Evolutionary conservation across 2,888 invertebrate species (phyloP).

Genomic region (Papilio gigon): DNA sequence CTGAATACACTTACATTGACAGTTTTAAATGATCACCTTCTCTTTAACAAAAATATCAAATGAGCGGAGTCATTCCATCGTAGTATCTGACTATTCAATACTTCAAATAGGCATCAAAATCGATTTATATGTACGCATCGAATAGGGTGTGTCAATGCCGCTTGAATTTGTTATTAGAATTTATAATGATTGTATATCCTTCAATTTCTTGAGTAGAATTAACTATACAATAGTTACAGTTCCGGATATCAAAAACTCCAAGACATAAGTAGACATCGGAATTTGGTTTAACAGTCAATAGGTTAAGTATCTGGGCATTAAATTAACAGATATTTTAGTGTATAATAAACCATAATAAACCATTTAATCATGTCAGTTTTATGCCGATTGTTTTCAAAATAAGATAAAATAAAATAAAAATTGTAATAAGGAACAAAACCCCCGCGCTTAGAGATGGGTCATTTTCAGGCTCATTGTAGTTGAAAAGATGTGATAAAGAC

Average conservation of each 20-base stretch:
- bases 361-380: background rate
- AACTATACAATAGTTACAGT: background rate
- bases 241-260: background rate
- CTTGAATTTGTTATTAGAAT: slow-evolving; percentile 54
- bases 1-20: no score
- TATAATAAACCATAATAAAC: background rate
- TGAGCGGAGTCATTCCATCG: slow-evolving; percentile 58
- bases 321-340: background rate
- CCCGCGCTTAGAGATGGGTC: no score
- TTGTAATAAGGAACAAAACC: no score
- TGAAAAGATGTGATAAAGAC: background rate
- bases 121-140: slow-evolving; percentile 45
- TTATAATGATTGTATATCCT: slow-evolving; percentile 28
- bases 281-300: slow-evolving; percentile 11
- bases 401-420: no score
- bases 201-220: background rate
- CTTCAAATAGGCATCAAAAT: slow-evolving; percentile 4
- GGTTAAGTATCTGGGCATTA: slow-evolving; percentile 6
- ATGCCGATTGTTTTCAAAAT: no score
- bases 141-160: slow-evolving; percentile 53
- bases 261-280: slow-evolving; percentile 1
- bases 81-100: slow-evolving; percentile 52
- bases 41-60: slow-evolving; percentile 43
- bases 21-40: background rate
- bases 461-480: background rate